Base-by-base conservation (phyloP, 1,140 invertebrate genomes). In the Antheraea mylitta region DNA sequence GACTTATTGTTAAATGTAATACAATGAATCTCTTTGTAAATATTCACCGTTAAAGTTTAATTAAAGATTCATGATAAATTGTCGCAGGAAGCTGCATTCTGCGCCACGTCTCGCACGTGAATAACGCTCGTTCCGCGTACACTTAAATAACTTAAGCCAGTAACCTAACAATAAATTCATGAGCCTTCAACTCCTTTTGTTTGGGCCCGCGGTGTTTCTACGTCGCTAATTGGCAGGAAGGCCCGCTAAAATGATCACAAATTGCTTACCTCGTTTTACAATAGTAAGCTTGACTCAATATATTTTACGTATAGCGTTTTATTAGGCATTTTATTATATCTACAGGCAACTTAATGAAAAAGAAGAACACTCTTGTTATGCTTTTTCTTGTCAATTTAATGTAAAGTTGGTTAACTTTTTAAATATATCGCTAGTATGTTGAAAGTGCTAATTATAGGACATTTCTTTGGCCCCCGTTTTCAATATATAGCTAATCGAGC, bases 21-120 rank as follows among this genome's bases (percentile, higher is more conserved):
- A 83, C 80, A 81, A 85, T 82, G 81, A 83, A 81, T 73, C 58
- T 77, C 70, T 66, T 68, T 68, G 80, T 77, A 74, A 83, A 78
- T 80, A 87, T 82, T 85, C 79, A 83, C 80, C 80, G 83, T 77
- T 86, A 84, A 89, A 91, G 84, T 91, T 90, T 90, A 92, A 92
- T 89, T 90, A 92, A 92, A 90, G 87, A 92, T 90, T 92, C 87
- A 90, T 89, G 88, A 92, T 90, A 90, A 89, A 92, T 92, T 87
- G 86, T 89, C 82, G 82, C 77, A 84, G 86, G 82, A 87, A 85
- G 86, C 84, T 88, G 89, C 89, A 89, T 89, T 89, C 86, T 83
- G 78, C 79, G 81, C 80, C 71, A 76, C 80, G 82, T 80, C 77
- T 84, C 82, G 80, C 82, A 87, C 86, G 86, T 86, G 87, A 89